A percentile compares a stretch with the other conserved stretches of the same genome.
These are phyloP conservation scores for Taeniopygia guttata DNA, from an alignment of 2,797 vertebrate species.

Conservation along the genomic window DNA sequence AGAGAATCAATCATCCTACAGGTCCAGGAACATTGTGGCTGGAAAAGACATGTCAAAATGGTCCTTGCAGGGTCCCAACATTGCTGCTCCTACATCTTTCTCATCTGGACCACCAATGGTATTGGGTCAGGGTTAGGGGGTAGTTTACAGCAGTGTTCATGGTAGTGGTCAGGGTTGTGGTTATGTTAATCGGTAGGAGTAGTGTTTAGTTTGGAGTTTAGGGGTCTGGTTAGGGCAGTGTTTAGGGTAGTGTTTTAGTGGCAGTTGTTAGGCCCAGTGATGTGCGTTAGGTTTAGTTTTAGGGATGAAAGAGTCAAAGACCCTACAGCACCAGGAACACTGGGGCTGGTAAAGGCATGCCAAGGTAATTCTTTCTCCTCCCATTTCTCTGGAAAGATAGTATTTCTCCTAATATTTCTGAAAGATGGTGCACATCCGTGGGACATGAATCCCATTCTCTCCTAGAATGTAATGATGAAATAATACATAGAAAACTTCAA, in stretches of 20 bases:
- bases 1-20: not conserved
- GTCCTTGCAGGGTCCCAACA: not conserved
- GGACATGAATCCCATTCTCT: not conserved
- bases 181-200: not conserved
- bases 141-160: not conserved
- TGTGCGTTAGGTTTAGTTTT: not conserved
- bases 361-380: not conserved
- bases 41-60: not conserved
- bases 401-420: not conserved
- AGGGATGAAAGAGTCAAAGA: not conserved
- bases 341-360: not conserved
- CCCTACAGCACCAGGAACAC: not conserved
- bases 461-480: not conserved
- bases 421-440: not conserved
- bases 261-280: not conserved
- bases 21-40: not conserved
- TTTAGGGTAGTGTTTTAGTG: not conserved
- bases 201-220: not conserved
- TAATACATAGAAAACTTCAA: not conserved
- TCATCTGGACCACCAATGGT: not conserved
- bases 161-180: not conserved
- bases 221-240: not conserved
- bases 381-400: not conserved
- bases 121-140: not conserved
- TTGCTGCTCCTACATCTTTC: not conserved